A percentile compares a stretch with the other conserved stretches of the same genome.
phyloP scores from a whole-genome alignment of 2,888 invertebrate genomes.

The Agrotis clavis region DNA sequence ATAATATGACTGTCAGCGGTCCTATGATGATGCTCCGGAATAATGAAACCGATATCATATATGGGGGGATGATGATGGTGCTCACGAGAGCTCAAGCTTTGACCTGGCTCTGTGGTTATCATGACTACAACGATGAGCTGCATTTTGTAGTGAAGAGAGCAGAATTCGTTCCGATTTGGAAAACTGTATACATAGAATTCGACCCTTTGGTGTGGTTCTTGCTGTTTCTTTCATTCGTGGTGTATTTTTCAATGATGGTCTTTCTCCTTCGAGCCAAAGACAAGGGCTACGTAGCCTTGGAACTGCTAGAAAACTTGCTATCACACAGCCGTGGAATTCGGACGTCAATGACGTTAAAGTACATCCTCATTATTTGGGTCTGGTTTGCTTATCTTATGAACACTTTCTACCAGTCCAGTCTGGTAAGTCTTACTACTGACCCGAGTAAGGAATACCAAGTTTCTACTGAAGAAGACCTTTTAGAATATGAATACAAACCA shows the following conservation, averaged over 20 bases:
- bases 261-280: conserved; percentile 61
- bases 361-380: conserved; percentile 71
- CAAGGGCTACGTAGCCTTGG: conserved; percentile 65
- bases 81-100: conserved; percentile 61
- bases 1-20: conserved; percentile 56
- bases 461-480: conserved; percentile 68
- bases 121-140: conserved; percentile 70
- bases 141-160: conserved; percentile 71
- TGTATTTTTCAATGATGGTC: conserved; percentile 66
- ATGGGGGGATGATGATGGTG: conserved; percentile 63
- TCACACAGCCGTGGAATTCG: conserved; percentile 64
- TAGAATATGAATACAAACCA: conserved; percentile 67
- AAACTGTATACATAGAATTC: conserved; percentile 73
- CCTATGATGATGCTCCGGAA: conserved; percentile 61
- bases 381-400: conserved; percentile 75
- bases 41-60: conserved; percentile 63
- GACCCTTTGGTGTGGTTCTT: conserved; percentile 69
- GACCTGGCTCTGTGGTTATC: conserved; percentile 68
- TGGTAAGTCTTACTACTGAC: conserved; percentile 73
- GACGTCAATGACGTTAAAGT: conserved; percentile 58
- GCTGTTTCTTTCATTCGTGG: conserved; percentile 62
- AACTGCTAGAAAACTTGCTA: conserved; percentile 71
- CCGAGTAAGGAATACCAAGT: conserved; percentile 74
- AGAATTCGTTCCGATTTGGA: conserved; percentile 62
- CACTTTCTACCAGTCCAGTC: conserved; percentile 72